phyloP scores from a whole-genome alignment of 2,888 invertebrate species.

The Ditula angustiorana region DNA sequence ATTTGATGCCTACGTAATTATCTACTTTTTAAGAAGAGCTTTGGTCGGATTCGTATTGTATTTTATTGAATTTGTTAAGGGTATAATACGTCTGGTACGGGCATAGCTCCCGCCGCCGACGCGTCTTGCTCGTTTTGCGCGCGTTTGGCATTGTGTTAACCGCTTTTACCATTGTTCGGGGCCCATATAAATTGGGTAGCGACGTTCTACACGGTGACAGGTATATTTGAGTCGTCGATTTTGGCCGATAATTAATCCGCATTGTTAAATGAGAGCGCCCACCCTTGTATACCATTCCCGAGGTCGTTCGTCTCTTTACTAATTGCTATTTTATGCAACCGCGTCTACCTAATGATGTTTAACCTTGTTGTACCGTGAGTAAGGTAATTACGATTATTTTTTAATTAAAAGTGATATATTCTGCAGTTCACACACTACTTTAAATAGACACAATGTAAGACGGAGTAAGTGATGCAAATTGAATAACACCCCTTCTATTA shows the following conservation, averaged over 20 bases:
- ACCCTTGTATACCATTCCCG: constrained; percentile 72
- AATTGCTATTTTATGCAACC: constrained; percentile 20
- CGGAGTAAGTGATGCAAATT: constrained; percentile 50
- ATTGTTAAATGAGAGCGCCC: constrained; percentile 80
- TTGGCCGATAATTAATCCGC: constrained; percentile 84
- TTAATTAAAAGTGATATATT: constrained; percentile 59
- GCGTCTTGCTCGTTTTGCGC: constrained; percentile 77
- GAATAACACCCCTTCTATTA: constrained; percentile 53
- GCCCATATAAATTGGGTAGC: constrained; percentile 81
- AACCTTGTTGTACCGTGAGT: constrained; percentile 41
- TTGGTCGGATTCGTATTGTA: constrained; percentile 20
- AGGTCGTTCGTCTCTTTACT: constrained; percentile 26
- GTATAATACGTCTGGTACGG: constrained; percentile 45
- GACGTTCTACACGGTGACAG: constrained; percentile 80
- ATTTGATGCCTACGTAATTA: constrained; percentile 25
- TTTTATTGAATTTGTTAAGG: constrained; percentile 45
- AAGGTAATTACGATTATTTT: constrained; percentile 53
- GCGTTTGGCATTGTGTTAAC: constrained; percentile 80
- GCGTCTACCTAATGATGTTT: constrained; percentile 11
- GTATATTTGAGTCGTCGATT: constrained; percentile 84
- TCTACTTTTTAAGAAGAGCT: neutral
- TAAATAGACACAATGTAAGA: constrained; percentile 49
- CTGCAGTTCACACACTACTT: constrained; percentile 52
- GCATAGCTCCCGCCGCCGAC: constrained; percentile 44
- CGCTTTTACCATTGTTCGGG: constrained; percentile 83